Evolutionary conservation across 64 coral and sea anemone species (phyloP), one percentile per base, ranked within the genome.

Genomic region (Actinia tenebrosa): DNA sequence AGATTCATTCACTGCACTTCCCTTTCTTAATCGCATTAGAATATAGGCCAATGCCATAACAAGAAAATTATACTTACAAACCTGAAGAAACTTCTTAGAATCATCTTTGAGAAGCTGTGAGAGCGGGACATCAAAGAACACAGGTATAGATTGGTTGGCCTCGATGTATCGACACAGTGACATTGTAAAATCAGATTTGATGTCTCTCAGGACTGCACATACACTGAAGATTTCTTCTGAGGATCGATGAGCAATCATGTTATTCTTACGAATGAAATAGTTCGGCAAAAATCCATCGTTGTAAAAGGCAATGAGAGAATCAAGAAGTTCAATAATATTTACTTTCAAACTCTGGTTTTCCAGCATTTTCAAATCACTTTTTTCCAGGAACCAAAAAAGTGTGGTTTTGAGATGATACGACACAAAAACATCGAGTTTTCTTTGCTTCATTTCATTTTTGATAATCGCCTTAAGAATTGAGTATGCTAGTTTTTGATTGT

Each of bases 1-100:
- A 60, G 68, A n/a, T 16, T 30, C 44, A 84, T 56, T 64, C 22
- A 15, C 14, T 53, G 60, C 10, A 75, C 9, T 8, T 66, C 43
- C 44, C 23, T 27, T 88, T 80, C 86, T 91, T 18, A 80, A 46
- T 9, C 27, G 53, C 16, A 82, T 85, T 63, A 95, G 86, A 46
- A 89, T 72, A 60, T 88, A 78, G 60, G 86, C 93, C 16, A 91
- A 63, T 11, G 83, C 93, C 93, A 95, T 95, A 10, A 91, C 89
- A 46, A 95, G 71, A 20, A 91, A 95, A 83, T 95, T 95, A 26
- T 95, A 95, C 45, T 95, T 95, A 53, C 93, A 95, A 62, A 85
- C 71, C 71, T 95, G 86, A 58, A 88, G 56, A 60, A 89, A 86
- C 44, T 95, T 91, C 78, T 45, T 10, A 13, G 59, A 45, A 85